Base-by-base conservation (phyloP, 1,140 invertebrate genomes). In the Monochamus saltuarius region DNA sequence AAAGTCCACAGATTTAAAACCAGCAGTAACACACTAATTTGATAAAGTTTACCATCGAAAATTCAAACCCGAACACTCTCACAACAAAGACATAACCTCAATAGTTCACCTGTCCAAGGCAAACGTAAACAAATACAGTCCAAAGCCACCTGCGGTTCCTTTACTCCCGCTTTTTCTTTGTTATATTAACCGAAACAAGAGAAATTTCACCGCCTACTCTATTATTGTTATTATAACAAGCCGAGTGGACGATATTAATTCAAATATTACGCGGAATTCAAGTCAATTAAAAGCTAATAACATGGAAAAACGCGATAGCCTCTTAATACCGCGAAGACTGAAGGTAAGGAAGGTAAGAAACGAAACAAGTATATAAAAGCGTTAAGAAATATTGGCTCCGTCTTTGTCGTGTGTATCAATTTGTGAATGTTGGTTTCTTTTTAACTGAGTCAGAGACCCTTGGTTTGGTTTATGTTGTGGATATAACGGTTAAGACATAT, bases 21-120 rank as follows among this genome's bases (percentile, higher is more conserved):
- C 6, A 3, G 22, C 22, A 6, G 2, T 6, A 29, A 29, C 6
- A 29, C 22, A n/a, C n/a, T n/a, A n/a, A n/a, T n/a, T n/a, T n/a
- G 2, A 29, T 29, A 29, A 29, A 2, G 6, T 29, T 29, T 29
- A 29, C 22, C 22, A 29, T 6, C 22, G 6, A 29, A 29, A 29
- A 29, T 29, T 29, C 22, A 29, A 29, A 29, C 22, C 22, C 22
- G 42, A 52, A 57, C 50, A 59, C 11, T n/a, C 13, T 4, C 19
- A 47, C 38, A 62, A 39, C 56, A 38, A 47, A 55, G 46, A 59
- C 64, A 54, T 66, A 66, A 66, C 64, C 64, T 66, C 60, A 66
- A 56, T 16, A 6, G 36, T 56, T 56, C 65, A 66, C 65, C 65
- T 66, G 65, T 56, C 37, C 51, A 56, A 22, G 7, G 38, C 17